Percentiles rank a stretch among this genome's conserved stretches.
Evolutionary conservation across 2,797 vertebrate species (phyloP).

Genomic region (Prionace glauca): DNA sequence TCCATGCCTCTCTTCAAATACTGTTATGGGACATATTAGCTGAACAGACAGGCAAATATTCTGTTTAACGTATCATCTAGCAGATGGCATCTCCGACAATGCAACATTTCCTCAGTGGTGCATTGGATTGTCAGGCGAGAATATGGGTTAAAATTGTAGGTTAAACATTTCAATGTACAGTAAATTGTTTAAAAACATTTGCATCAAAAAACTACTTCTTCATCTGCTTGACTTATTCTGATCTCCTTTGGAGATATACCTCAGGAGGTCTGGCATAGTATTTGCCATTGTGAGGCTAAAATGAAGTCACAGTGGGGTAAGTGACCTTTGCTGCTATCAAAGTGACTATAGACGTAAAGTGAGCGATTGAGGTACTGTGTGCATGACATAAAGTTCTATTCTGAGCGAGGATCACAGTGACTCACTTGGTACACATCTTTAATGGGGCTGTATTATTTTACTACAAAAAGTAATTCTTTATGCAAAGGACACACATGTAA

Average conservation of each 20-base stretch:
- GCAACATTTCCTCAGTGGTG: background rate
- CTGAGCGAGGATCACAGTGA: background rate
- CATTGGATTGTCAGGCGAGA: background rate
- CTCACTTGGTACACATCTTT: background rate
- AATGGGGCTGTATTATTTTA: background rate
- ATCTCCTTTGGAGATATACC: background rate
- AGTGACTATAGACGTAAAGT: background rate
- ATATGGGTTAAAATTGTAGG: background rate
- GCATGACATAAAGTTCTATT: background rate
- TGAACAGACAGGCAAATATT: background rate
- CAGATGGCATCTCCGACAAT: conserved; percentile 6
- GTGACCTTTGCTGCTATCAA: conserved; percentile 18
- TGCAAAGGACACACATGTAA: background rate
- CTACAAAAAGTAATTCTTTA: background rate
- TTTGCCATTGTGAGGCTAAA: conserved; percentile 13
- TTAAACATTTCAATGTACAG: background rate
- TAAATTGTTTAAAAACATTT: conserved; percentile 27
- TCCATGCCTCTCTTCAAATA: background rate
- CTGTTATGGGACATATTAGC: background rate
- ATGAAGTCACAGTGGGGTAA: conserved; percentile 11
- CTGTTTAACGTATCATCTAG: background rate
- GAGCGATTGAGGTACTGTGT: background rate
- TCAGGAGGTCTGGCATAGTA: conserved; percentile 21
- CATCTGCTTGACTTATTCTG: background rate
- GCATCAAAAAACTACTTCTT: conserved; percentile 6